Evolutionary conservation across 2,113 vertebrate genomes (phyloP).

Genomic region (Mohoua ochrocephala): DNA sequence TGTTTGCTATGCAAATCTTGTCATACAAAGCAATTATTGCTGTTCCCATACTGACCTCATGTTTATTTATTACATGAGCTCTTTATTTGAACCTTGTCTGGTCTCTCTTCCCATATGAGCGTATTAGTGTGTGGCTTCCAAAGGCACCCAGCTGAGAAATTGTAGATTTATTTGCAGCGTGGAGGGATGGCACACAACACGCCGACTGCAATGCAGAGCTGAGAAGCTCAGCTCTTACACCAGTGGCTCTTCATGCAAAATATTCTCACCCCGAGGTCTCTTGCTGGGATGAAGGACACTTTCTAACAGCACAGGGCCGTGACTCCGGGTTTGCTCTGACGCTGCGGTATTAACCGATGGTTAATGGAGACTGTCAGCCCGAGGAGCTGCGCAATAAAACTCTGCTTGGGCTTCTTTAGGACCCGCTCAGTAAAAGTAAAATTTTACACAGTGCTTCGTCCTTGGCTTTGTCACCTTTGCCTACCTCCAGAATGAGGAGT

Average conservation of each 20-base stretch:
- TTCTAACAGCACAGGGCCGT: background rate
- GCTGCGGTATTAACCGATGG: constrained; percentile 31
- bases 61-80: constrained; percentile 67
- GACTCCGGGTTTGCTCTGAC: constrained; percentile 28
- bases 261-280: constrained; percentile 45
- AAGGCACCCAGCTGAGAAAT: constrained; percentile 29
- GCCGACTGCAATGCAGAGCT: constrained; percentile 1
- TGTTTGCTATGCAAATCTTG: constrained; percentile 72
- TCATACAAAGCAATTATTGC: constrained; percentile 62
- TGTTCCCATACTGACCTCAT: constrained; percentile 63
- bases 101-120: constrained; percentile 1
- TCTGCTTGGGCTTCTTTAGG: background rate
- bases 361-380: constrained; percentile 54
- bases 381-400: background rate
- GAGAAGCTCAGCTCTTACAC: background rate
- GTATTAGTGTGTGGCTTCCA: constrained; percentile 18
- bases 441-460: background rate
- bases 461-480: background rate
- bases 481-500: background rate
- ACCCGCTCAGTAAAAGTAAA: background rate
- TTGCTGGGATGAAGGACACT: constrained; percentile 34
- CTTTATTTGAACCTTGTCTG: constrained; percentile 55
- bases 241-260: constrained; percentile 35
- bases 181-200: background rate
- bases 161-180: constrained; percentile 8